These are phyloP conservation scores for Zelostemma sp. DNA, from an alignment of 1,140 invertebrate species.

Conservation along the genomic window DNA sequence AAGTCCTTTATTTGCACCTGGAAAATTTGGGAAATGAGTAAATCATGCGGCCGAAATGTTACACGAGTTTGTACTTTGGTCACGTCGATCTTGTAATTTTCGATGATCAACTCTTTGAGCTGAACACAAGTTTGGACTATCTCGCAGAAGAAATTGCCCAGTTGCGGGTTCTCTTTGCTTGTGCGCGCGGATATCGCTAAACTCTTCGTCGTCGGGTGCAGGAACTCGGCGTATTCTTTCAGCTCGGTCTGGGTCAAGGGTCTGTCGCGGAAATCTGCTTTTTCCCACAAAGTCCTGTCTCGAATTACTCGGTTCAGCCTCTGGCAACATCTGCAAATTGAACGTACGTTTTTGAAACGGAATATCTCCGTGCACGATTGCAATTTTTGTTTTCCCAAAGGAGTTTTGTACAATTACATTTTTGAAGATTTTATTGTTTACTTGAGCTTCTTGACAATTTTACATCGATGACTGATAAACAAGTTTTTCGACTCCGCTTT, in stretches of 20 bases:
- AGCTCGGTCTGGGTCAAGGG: conserved; percentile 10
- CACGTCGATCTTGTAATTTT: conserved; percentile 32
- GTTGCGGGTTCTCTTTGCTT: conserved; percentile 11
- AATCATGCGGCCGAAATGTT: too few relatives aligned
- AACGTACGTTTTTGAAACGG: too few relatives aligned
- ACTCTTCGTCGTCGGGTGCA: conserved; percentile 22
- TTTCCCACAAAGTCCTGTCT: conserved; percentile 41
- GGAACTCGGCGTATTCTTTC: conserved; percentile 16
- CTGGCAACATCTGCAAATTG: conserved; percentile 22
- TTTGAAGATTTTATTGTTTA: too few relatives aligned
- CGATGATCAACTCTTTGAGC: conserved; percentile 27
- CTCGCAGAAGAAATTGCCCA: conserved; percentile 15
- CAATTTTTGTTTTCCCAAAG: too few relatives aligned
- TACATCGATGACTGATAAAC: too few relatives aligned
- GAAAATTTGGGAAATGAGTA: too few relatives aligned
- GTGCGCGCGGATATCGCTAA: conserved; percentile 26
- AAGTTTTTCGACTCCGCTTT: too few relatives aligned
- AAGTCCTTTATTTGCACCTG: conserved; percentile 37
- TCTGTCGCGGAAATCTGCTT: conserved; percentile 22
- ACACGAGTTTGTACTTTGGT: not conserved
- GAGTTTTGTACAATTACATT: too few relatives aligned
- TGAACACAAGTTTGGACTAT: conserved; percentile 21
- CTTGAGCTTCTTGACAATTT: too few relatives aligned
- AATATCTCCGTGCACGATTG: too few relatives aligned
- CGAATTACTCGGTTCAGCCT: conserved; percentile 14